Conservation (phyloP, 2,797 vertebrate genomes). For the Tinamus major region DNA sequence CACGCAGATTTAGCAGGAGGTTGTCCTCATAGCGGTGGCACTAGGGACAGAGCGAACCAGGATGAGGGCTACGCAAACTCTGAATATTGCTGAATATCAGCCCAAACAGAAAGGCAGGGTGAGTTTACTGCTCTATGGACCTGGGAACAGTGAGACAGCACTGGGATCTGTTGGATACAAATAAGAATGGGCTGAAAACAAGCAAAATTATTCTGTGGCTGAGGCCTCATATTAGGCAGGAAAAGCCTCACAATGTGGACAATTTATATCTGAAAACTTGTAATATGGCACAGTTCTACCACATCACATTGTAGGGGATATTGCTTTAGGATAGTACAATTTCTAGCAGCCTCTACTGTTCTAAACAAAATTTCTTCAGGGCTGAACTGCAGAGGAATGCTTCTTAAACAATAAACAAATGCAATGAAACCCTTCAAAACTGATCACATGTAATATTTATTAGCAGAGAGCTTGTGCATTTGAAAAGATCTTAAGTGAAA, state of each 20-base stretch:
- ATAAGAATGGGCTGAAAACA: background rate
- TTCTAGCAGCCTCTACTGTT: background rate
- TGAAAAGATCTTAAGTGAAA: constrained; percentile 20
- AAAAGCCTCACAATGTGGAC: background rate
- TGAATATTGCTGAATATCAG: background rate
- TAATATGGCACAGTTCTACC: background rate
- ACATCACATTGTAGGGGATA: background rate
- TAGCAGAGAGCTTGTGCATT: constrained; percentile 42
- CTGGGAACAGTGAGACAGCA: background rate
- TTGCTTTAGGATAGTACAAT: background rate
- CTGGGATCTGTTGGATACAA: background rate
- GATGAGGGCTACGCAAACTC: background rate
- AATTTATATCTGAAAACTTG: background rate
- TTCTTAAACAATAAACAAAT: constrained; percentile 39
- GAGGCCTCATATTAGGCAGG: background rate
- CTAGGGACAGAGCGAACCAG: background rate
- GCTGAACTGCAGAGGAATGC: constrained; percentile 11
- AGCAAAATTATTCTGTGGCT: background rate
- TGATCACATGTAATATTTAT: constrained; percentile 52
- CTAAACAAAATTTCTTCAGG: background rate
- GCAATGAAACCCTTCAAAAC: constrained; percentile 51
- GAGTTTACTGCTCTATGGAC: accelerated
- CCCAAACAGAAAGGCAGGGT: background rate
- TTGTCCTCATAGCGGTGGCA: background rate
- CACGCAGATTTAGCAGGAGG: background rate